A percentile compares a stretch with the other conserved stretches of the same genome.
These are phyloP conservation scores for Epirrhoe tristata DNA, from an alignment of 2,888 invertebrate genomes.

Conservation along the genomic window DNA sequence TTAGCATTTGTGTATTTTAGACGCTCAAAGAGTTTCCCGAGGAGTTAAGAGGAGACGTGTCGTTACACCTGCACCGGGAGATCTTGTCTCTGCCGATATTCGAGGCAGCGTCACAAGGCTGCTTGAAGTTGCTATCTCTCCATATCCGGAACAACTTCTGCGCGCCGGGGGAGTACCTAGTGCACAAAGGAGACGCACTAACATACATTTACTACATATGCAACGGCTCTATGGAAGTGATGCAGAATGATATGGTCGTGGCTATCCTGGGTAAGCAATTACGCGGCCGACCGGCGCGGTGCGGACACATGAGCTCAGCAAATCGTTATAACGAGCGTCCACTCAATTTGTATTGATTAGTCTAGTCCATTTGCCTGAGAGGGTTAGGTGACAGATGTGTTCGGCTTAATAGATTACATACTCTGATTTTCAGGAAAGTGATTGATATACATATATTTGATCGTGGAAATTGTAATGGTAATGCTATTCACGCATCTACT, in stretches of 20 bases:
- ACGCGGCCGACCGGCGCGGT: slow-evolving; percentile 3
- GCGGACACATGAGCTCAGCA: slow-evolving; percentile 10
- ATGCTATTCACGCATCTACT: background rate
- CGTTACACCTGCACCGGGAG: slow-evolving; percentile 97
- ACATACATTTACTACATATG: slow-evolving; percentile 97
- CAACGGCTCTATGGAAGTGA: slow-evolving; percentile 98
- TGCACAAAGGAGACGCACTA: slow-evolving; percentile 97
- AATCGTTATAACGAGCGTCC: slow-evolving; percentile 29
- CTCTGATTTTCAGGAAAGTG: slow-evolving; percentile 4
- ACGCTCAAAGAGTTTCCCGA: slow-evolving; percentile 98
- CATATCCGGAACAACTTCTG: slow-evolving; percentile 98
- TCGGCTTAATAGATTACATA: slow-evolving; percentile 6
- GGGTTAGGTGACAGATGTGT: slow-evolving; percentile 16
- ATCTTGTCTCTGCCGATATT: slow-evolving; percentile 97
- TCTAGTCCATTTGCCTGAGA: slow-evolving; percentile 19
- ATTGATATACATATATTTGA: background rate
- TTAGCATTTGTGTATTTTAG: slow-evolving; percentile 78
- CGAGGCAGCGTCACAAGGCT: slow-evolving; percentile 97
- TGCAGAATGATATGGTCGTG: slow-evolving; percentile 98
- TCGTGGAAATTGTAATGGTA: background rate
- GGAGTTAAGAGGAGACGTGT: slow-evolving; percentile 97
- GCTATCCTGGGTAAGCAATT: slow-evolving; percentile 94
- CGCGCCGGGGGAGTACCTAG: slow-evolving; percentile 97
- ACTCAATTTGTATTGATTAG: slow-evolving; percentile 34
- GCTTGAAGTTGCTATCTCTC: slow-evolving; percentile 95